Evolutionary conservation across 1,140 invertebrate species (phyloP), one percentile per base, ranked within the genome.

Genomic region (Camponotus pennsylvanicus): DNA sequence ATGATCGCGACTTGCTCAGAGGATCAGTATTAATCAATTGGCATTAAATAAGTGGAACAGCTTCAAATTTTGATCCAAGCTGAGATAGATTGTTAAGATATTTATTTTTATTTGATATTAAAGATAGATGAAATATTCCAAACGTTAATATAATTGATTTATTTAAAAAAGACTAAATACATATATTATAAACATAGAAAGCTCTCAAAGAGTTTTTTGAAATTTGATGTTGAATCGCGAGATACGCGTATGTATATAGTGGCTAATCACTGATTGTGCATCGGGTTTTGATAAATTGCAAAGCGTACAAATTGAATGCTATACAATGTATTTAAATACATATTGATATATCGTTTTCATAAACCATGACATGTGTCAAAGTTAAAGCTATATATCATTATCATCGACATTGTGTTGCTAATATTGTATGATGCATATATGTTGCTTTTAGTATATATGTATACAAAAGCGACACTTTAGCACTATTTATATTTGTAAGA

Each of bases 401-500:
- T 32, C 21, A 5, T 52, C 13, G 21, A 15, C 37, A 21, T 57
- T 15, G 21, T 21, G 37, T 61, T 55, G 7, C 40, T 82, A 82
- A 73, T 61, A 34, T 59, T 18, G 15, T 45, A 27, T 63, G 27
- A 34, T 18, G 57, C 37, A 34, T 76, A 52, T 55, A 67, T 40
- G 27, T 42, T 32, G 11, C 52, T 57, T 37, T 21, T 8, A 63
- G 34, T 75, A 61, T 34, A 49, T 76, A 76, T 59, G 37, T 37
- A 45, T 11, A 9, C 42, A 11, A 52, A 42, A 75, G 70, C 32
- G n/a, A 37, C 49, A 59, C 70, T 75, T 66, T 45, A 67, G 86
- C 70, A 18, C 87, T 89, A 89, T 89, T 89, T 89, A 80, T 89
- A 77, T 63, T 86, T 86, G 52, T 73, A 15, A 49, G 27, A 73